A percentile compares a stretch with the other conserved stretches of the same genome.
These are phyloP conservation scores for Cotesia glomerata DNA, from an alignment of 1,140 invertebrate species.

Conservation along the genomic window DNA sequence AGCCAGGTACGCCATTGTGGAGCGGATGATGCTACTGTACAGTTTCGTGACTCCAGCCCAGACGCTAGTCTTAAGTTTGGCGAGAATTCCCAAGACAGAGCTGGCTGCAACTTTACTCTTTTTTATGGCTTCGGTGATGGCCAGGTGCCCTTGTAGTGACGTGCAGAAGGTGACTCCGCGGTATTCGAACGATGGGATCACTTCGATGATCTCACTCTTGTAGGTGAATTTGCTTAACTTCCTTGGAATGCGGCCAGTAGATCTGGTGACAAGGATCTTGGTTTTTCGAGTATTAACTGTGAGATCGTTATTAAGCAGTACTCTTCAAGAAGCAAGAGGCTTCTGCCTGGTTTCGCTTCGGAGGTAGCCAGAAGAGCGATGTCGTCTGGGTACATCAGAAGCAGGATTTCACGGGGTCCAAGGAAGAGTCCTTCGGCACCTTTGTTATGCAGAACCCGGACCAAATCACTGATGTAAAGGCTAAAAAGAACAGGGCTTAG, in stretches of 20 bases:
- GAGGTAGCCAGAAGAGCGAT: constrained; percentile 21
- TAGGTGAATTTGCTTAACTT: constrained; percentile 11
- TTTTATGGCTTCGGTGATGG: constrained; percentile 1
- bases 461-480: constrained; percentile 4
- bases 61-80: neutral
- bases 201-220: constrained; percentile 12
- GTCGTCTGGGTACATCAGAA: constrained; percentile 34
- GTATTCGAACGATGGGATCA: constrained; percentile 25
- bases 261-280: constrained; percentile 30
- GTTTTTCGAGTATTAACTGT: constrained; percentile 30
- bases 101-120: constrained; percentile 12
- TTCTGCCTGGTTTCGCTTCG: constrained; percentile 16
- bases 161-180: constrained; percentile 22
- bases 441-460: neutral
- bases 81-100: neutral
- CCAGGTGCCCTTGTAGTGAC: neutral
- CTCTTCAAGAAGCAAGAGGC: constrained; percentile 5
- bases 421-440: neutral
- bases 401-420: constrained; percentile 2
- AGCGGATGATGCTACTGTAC: neutral
- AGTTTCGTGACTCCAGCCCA: constrained; percentile 21
- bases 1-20: too few species aligned
- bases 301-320: constrained; percentile 24
- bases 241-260: constrained; percentile 13
- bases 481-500: constrained; percentile 9